Base-by-base conservation (phyloP, 2,888 invertebrate genomes). In the Pardosa pseudoannulata region DNA sequence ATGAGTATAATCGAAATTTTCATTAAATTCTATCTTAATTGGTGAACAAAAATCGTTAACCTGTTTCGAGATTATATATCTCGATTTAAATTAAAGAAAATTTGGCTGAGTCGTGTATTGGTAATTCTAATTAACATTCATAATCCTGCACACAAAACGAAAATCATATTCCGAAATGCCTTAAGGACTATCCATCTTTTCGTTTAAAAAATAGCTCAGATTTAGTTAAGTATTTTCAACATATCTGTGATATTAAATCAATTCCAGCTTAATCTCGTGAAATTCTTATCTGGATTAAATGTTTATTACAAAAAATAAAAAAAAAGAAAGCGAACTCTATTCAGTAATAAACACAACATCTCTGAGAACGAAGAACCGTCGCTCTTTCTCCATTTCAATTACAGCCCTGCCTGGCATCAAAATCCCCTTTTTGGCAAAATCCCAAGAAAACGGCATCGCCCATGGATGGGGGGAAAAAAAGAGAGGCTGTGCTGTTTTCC, bases 301-400 rank as follows among this genome's bases (percentile, higher is more conserved):
- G 11, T 46, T 46, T 46, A 46, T 9, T 2, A 11, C 16, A n/a
- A n/a, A n/a, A n/a, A 7, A 36, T 36, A 9, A 46, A 13, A 13
- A 46, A 46, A 46, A 46, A 9, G 16, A 46, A 11, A 46, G 16
- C 5, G 23, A 23, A 56, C 13, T 56, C 23, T 23, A 23, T 56
- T 56, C 23, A 23, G 56, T 56, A 23, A 56, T 56, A 56, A 56
- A 56, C 56, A 56, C 56, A 19, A 23, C 23, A 56, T 56, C n/a
- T 16, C 56, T 23, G 19, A 19, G 23, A 46, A 16, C 9, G 46
- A 5, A 46, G 46, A 46, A 13, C 46, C 46, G 3, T 23, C 56
- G 56, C 6, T 56, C 56, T 56, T 23, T 56, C 56, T 67, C 67
- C 67, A 67, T 67, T 67, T 67, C 67, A 67, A 67, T 67, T 67